Conservation (phyloP, 2,113 vertebrate genomes). For the Phocoena phocoena region DNA sequence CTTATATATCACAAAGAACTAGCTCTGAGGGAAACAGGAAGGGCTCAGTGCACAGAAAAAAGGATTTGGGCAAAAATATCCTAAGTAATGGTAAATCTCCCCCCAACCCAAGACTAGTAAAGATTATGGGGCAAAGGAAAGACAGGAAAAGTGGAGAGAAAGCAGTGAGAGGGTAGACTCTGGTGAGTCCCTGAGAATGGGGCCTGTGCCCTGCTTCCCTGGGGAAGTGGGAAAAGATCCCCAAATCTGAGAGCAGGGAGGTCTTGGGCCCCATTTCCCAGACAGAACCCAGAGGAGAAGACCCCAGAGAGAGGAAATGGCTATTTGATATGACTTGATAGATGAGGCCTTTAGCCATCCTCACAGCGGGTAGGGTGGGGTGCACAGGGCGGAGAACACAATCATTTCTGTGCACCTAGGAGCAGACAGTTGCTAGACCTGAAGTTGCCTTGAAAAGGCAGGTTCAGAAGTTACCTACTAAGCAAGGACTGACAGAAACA, state of each 20-base stretch:
- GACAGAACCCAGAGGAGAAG: background rate
- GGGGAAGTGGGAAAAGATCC: background rate
- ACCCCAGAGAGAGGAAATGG: background rate
- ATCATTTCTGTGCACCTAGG: background rate
- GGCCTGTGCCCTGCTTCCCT: background rate
- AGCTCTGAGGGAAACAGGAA: background rate
- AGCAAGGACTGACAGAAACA: background rate
- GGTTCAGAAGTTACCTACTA: background rate
- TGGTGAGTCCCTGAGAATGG: background rate
- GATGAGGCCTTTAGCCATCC: background rate
- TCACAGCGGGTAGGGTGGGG: rapidly evolving
- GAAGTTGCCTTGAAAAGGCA: background rate
- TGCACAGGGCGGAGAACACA: background rate
- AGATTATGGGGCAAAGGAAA: background rate
- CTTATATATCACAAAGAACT: background rate
- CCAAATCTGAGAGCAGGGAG: background rate
- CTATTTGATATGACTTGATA: background rate
- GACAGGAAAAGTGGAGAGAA: background rate
- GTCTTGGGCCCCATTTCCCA: background rate
- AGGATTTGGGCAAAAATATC: background rate
- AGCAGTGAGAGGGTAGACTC: rapidly evolving
- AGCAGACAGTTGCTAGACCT: background rate
- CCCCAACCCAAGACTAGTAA: background rate
- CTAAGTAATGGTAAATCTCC: background rate
- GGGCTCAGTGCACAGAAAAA: background rate